Base-by-base conservation (phyloP, 2,888 invertebrate genomes). In the Hipparchia semele region DNA sequence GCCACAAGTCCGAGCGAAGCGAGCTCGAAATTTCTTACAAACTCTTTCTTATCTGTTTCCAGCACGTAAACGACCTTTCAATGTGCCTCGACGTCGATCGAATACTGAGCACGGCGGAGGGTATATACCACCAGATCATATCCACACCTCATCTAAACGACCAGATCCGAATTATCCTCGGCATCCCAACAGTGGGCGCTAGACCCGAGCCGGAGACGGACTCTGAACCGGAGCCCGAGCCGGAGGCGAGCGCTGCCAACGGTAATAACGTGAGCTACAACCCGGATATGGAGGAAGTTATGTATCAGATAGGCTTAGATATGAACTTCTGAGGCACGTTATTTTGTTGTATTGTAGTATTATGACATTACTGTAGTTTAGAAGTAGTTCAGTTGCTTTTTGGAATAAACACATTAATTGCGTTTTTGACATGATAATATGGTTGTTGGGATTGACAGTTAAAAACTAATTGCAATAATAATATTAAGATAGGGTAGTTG, bases 11-110 rank as follows among this genome's bases (percentile, higher is more conserved):
- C 39, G 39, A 39, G 39, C 39, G 39, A 5, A 39, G 39, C 39
- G 2, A 39, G 39, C 39, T 39, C 2, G 5, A 39, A 39, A 39
- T 39, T 39, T 39, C 39, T 5, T 39, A 39, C 1, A 33, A 10
- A 12, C 1, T 7, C 23, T 23, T 62, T 10, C 46, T 62, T 56
- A 46, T 53, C 51, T 68, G 33, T 33, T 95, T 94, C 9, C 91
- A 98, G 98, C 99, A 99, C 86, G 97, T 99, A 76, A 99, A 99
- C 91, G 99, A 99, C 86, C 92, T 99, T 77, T 97, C 98, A 10
- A 96, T 97, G 87, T 96, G 96, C 77, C 96, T 99, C 67, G 96
- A 99, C 83, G 94, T 99, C 8, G 96, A 97, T 74, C 95, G 96
- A 78, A 97, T 97, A 67, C 90, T 99, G 45, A 96, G 96, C 80